Conservation (phyloP, 1,140 invertebrate genomes). For the Vollenhovia emeryi region DNA sequence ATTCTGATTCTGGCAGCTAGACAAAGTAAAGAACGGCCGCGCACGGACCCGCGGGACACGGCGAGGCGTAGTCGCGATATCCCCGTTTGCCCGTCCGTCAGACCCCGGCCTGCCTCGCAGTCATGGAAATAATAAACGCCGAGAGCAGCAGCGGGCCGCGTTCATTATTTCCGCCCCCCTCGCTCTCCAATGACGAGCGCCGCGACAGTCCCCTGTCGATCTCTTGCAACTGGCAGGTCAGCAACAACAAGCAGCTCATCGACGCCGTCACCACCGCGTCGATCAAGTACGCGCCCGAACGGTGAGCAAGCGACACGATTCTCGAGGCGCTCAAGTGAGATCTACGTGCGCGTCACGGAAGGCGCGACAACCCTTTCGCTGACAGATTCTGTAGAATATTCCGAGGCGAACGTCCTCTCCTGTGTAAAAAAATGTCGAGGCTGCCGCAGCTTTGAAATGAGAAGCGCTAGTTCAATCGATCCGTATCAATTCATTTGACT, state of each 20-base stretch:
- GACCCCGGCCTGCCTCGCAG: not conserved
- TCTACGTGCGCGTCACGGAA: too few species aligned
- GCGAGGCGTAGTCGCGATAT: not conserved
- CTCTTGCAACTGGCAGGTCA: slow-evolving; percentile 78
- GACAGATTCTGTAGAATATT: too few species aligned
- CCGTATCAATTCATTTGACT: too few species aligned
- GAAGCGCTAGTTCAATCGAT: too few species aligned
- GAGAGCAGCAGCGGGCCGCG: not conserved
- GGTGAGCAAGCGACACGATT: slow-evolving; percentile 60
- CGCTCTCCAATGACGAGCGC: not conserved
- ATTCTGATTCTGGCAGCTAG: too few species aligned
- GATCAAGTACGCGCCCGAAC: slow-evolving; percentile 60
- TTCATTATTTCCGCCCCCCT: too few species aligned
- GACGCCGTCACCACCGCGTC: slow-evolving; percentile 72
- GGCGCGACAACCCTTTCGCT: too few species aligned
- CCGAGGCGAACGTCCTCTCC: too few species aligned
- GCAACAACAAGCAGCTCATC: slow-evolving; percentile 69
- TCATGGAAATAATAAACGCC: slow-evolving; percentile 20
- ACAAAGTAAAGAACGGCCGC: too few species aligned
- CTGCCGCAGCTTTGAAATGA: too few species aligned
- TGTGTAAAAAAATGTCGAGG: too few species aligned
- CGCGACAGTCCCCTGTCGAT: slow-evolving; percentile 60
- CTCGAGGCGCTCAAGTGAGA: not conserved
- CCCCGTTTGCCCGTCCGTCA: not conserved
- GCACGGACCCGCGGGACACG: too few species aligned